These are phyloP conservation scores for Syngnathus floridae DNA, from an alignment of 2,113 vertebrate genomes.

Conservation along the genomic window DNA sequence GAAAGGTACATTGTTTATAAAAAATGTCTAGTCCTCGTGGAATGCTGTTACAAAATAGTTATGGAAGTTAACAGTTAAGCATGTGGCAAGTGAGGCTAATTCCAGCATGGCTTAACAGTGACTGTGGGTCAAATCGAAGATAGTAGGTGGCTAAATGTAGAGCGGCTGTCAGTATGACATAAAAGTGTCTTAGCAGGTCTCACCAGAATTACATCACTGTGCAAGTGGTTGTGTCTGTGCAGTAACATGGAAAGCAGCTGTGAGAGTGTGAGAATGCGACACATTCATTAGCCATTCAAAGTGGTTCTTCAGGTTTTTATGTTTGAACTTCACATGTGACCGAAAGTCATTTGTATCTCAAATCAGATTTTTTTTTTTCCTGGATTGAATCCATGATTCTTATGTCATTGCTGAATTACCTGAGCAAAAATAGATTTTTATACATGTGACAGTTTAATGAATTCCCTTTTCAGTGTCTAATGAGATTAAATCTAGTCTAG, in stretches of 20 bases:
- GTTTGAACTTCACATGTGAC: slow-evolving; percentile 10
- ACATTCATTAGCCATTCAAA: neutral
- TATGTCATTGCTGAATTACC: slow-evolving; percentile 4
- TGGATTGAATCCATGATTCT: neutral
- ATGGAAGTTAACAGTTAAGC: slow-evolving; percentile 25
- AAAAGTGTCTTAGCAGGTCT: slow-evolving; percentile 45
- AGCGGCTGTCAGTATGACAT: slow-evolving; percentile 41
- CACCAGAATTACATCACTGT: slow-evolving; percentile 32
- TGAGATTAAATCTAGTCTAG: neutral
- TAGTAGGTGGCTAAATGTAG: slow-evolving; percentile 40
- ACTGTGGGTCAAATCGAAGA: slow-evolving; percentile 10
- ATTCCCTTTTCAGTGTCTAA: slow-evolving; percentile 9
- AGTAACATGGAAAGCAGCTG: neutral
- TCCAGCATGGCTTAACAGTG: slow-evolving; percentile 27
- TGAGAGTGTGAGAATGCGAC: neutral
- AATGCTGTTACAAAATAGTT: slow-evolving; percentile 26
- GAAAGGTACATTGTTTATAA: neutral
- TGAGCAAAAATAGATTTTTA: neutral
- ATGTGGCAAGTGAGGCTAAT: slow-evolving; percentile 29
- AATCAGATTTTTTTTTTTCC: neutral
- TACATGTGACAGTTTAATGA: neutral
- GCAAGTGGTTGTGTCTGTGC: neutral
- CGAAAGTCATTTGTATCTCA: slow-evolving; percentile 5
- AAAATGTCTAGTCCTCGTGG: neutral
- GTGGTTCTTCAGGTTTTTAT: slow-evolving; percentile 11